Evolutionary conservation across 2,888 invertebrate genomes (phyloP), one percentile per base, ranked within the genome.

Genomic region (Pheosia gnoma): DNA sequence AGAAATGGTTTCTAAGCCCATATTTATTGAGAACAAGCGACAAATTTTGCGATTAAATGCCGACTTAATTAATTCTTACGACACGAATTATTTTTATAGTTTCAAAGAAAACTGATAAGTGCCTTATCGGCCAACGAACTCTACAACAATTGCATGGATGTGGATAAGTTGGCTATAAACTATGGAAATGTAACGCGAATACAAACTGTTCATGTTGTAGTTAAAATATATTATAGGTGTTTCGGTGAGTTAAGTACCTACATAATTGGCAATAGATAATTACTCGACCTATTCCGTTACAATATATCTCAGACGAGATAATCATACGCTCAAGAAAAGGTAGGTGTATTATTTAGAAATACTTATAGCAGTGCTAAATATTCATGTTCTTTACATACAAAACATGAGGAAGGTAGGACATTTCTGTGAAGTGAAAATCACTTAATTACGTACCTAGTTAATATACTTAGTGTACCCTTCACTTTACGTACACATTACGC

Each of bases 61-160:
- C 25, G 25, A 64, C 72, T 78, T 83, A 86, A 87, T 88, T 88
- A 85, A 85, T 86, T 83, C 79, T 85, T 83, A 78, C 80, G 79
- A 77, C 77, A 80, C 65, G 78, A 72, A 81, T 83, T 80, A 69
- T 75, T 88, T 88, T 82, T 77, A 79, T 78, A 74, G 72, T 79
- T 80, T 82, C 77, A 86, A 90, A 88, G 87, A 89, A 88, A 83
- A 79, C 81, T 85, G 91, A 91, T 91, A 92, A 89, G 86, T 78
- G 71, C 66, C 81, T 83, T 90, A 91, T 92, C 91, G 90, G 86
- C 61, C 89, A 87, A 79, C 72, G 90, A 90, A 87, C 90, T 88
- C 73, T 57, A 68, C 71, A 76, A 79, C 78, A 83, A 83, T 87
- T 85, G 82, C 82, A 80, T 78, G 83, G 84, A 83, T 70, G 61